Evolutionary conservation across 2,888 invertebrate genomes (phyloP).

Genomic region (Pyrgus malvae): DNA sequence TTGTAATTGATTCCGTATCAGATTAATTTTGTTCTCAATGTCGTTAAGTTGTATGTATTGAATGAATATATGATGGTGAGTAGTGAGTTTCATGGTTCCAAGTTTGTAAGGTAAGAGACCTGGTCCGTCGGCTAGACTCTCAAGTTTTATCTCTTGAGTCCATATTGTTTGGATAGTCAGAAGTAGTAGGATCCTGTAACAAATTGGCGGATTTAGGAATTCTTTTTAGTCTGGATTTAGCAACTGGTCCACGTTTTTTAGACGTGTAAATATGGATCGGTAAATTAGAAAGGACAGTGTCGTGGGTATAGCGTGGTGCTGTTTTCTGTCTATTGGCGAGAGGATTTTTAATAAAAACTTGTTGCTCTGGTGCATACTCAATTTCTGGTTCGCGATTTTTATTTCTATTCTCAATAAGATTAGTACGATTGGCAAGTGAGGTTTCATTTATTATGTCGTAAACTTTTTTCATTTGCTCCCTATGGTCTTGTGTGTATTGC

Average conservation of each 20-base stretch:
- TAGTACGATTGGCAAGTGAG: slow-evolving; percentile 22
- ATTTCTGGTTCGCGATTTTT: not conserved
- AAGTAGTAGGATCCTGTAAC: slow-evolving; percentile 1
- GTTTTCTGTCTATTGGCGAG: slow-evolving; percentile 20
- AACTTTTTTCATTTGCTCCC: slow-evolving; percentile 29
- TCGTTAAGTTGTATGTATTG: slow-evolving; percentile 25
- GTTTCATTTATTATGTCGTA: slow-evolving; percentile 34
- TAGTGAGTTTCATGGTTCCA: slow-evolving; percentile 13
- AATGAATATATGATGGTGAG: slow-evolving; percentile 27
- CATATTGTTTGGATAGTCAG: not conserved
- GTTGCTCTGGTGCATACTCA: slow-evolving; percentile 18
- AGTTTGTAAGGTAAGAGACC: slow-evolving; percentile 29
- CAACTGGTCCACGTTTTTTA: slow-evolving; percentile 27
- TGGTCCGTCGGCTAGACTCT: slow-evolving; percentile 24
- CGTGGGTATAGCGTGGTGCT: slow-evolving; percentile 27
- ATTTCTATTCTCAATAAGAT: slow-evolving; percentile 5
- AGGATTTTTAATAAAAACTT: slow-evolving; percentile 28
- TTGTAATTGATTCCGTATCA: slow-evolving; percentile 15
- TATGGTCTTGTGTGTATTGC: slow-evolving; percentile 34
- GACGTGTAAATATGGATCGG: slow-evolving; percentile 29
- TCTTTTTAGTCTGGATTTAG: slow-evolving; percentile 25
- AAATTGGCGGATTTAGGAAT: slow-evolving; percentile 9
- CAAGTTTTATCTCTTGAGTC: slow-evolving; percentile 28
- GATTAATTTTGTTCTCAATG: slow-evolving; percentile 19
- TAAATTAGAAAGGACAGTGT: slow-evolving; percentile 20